Percentiles rank a stretch among this genome's conserved stretches.
phyloP scores from a whole-genome alignment of 2,888 invertebrate species.

The Serrognathus titanus region DNA sequence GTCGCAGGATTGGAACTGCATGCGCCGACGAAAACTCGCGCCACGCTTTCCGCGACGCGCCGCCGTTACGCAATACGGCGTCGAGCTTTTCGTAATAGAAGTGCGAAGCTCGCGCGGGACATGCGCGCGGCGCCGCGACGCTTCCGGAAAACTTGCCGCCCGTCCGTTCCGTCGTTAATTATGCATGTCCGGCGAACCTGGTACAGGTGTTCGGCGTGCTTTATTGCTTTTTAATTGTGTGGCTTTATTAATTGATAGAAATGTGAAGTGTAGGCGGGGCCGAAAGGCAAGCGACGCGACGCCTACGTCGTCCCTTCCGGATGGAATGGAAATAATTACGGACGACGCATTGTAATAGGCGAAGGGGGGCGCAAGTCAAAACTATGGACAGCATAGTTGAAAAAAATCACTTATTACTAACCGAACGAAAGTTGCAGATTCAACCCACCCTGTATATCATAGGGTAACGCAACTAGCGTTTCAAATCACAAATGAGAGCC shows the following conservation, averaged over 20 bases:
- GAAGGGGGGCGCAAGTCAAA: no score
- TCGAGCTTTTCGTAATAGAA: constrained; percentile 10
- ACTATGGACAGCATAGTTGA: no score
- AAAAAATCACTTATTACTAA: no score
- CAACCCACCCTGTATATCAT: no score
- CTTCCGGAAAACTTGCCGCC: constrained; percentile 4
- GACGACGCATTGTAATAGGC: no score
- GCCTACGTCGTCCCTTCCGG: neutral
- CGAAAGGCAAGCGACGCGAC: neutral
- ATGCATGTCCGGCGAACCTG: neutral
- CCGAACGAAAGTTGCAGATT: no score
- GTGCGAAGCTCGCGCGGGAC: constrained; percentile 17
- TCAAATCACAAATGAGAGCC: no score
- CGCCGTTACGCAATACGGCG: constrained; percentile 21
- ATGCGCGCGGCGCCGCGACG: constrained; percentile 12
- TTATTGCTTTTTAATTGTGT: neutral
- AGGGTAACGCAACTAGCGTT: no score
- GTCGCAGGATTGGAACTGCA: constrained; percentile 18
- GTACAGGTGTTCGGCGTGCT: constrained; percentile 6
- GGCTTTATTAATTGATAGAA: neutral
- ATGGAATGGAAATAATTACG: neutral
- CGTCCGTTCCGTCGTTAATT: constrained; percentile 4
- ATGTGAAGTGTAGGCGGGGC: neutral
- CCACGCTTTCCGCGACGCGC: constrained; percentile 13
- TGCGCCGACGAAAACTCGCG: constrained; percentile 19